Conservation (phyloP, 2,113 vertebrate species). For the Eurystomus gularis region DNA sequence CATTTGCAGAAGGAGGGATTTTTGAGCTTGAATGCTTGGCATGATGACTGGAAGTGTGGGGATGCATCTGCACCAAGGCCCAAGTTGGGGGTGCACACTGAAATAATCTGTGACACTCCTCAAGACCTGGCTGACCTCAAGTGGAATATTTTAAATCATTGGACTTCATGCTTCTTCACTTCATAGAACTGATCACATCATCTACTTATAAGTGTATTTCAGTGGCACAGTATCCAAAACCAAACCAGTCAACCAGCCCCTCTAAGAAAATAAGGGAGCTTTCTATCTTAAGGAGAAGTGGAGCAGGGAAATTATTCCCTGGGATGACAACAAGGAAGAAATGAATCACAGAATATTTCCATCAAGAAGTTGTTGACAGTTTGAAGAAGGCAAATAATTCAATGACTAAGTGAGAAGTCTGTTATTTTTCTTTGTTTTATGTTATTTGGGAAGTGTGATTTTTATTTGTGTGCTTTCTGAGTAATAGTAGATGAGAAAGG, state of each 20-base stretch:
- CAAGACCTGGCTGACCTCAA: neutral
- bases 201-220: neutral
- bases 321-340: neutral
- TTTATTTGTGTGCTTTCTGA: slow-evolving; percentile 42
- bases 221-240: neutral
- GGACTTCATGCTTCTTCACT: neutral
- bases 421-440: slow-evolving; percentile 17
- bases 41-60: neutral
- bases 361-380: slow-evolving; percentile 8
- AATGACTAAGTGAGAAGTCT: slow-evolving; percentile 30
- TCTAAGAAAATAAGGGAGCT: neutral
- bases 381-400: slow-evolving; percentile 16
- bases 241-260: neutral
- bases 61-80: neutral
- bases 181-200: neutral
- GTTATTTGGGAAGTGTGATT: slow-evolving; percentile 1
- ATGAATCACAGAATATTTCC: neutral
- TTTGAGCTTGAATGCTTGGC: neutral
- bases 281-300: neutral
- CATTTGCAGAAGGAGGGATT: neutral
- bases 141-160: neutral
- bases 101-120: rapidly evolving
- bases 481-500: neutral
- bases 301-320: neutral
- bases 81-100: rapidly evolving